Base-by-base conservation (phyloP, 2,888 invertebrate species). In the Augiades crinisus region DNA sequence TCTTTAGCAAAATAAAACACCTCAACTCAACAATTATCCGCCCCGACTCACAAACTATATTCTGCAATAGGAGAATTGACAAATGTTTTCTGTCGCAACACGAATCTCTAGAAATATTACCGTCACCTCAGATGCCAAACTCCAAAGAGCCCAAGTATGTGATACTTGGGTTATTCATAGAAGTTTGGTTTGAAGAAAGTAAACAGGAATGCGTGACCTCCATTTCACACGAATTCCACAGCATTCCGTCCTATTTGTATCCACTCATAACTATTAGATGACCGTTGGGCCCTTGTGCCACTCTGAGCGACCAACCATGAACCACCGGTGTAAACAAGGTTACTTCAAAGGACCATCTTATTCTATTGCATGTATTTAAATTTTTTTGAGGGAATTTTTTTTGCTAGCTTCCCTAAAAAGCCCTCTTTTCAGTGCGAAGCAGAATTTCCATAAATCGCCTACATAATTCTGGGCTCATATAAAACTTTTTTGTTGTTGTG, bases 201-300 rank as follows among this genome's bases (percentile, higher is more conserved):
- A 57, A 62, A 52, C 50, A 54, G 47, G 58, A 56, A 41, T 54
- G 54, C 52, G 34, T 38, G 59, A 57, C 60, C 59, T 59, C 57
- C 51, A 57, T 60, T 51, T 51, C 34, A 7, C 34, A 33, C 22
- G 13, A 34, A 49, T 49, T 49, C 49, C 41, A 34, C 41, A 30
- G 58, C 65, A 73, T 76, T 69, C 72, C 68, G 55, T 46, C 59
- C 72, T 76, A 76, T 74, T 72, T 71, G 64, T 75, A 73, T 54
- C 49, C 43, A 44, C 37, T 51, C 37, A 36, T 36, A 49, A 49
- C 30, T 44, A 21, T 21, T 30, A 19, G 36, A 44, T 37, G 37
- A 21, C 50, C 44, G 36, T 44, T 49, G 27, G 22, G 24, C 8
- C 17, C 10, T 12, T 5, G 41, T 49, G 14, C 12, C 27, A 41